Conservation (phyloP, 1,140 invertebrate genomes). For the Brachionus koreanus region DNA sequence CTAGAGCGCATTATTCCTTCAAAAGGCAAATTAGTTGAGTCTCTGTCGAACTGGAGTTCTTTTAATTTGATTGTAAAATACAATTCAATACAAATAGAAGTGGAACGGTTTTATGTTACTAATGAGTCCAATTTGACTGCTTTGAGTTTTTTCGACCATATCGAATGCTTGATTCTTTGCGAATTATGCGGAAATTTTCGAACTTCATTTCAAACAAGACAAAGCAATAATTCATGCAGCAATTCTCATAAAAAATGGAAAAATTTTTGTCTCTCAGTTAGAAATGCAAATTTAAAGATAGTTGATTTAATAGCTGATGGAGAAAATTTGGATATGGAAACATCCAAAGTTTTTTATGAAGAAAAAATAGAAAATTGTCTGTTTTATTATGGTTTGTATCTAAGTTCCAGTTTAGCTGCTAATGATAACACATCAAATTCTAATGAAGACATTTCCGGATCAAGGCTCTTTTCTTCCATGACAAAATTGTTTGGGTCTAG, state of each 20-base stretch:
- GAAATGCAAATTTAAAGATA: conserved; percentile 32
- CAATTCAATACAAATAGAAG: conserved; percentile 4
- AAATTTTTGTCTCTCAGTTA: background rate
- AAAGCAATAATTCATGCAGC: background rate
- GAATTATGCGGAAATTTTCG: background rate
- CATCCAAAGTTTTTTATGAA: background rate
- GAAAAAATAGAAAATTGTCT: conserved; percentile 32
- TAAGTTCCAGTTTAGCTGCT: background rate
- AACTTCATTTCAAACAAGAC: background rate
- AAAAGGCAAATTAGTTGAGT: conserved; percentile 8
- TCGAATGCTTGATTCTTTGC: background rate
- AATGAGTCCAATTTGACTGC: background rate
- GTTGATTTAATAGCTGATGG: background rate
- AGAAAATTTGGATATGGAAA: conserved; percentile 15
- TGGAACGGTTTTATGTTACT: conserved; percentile 29
- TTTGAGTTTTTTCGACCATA: background rate
- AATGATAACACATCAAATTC: background rate
- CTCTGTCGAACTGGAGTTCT: conserved; percentile 22
- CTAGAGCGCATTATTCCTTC: conserved; percentile 1
- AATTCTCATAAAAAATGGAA: conserved; percentile 37
- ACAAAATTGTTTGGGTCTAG: background rate
- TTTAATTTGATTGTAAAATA: conserved; percentile 38
- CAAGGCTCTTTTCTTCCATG: background rate
- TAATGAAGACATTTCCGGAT: background rate
- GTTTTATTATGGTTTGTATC: conserved; percentile 37